Conservation (phyloP, 2,797 vertebrate genomes). For the Poecile montanus region DNA sequence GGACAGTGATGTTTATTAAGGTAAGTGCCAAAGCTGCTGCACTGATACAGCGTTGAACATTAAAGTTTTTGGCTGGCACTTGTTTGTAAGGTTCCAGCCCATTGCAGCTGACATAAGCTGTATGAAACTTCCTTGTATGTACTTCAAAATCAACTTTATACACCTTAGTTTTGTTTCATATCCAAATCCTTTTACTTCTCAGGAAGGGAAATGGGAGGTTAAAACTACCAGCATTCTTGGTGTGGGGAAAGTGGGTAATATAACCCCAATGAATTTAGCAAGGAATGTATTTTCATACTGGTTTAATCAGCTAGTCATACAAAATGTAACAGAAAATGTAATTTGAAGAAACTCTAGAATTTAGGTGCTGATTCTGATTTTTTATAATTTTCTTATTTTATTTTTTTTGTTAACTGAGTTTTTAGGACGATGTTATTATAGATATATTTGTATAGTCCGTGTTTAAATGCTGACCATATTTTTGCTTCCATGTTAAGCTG, state of each 20-base stretch:
- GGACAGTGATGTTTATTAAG: background rate
- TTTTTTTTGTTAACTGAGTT: background rate
- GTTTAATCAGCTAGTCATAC: background rate
- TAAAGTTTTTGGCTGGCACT: background rate
- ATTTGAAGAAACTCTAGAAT: background rate
- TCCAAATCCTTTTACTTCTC: background rate
- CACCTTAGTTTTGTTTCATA: background rate
- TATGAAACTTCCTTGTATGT: background rate
- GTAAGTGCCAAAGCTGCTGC: background rate
- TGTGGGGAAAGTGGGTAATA: background rate
- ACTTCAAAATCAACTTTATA: background rate
- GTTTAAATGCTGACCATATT: constrained; percentile 29
- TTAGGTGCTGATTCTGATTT: background rate
- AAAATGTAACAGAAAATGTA: background rate
- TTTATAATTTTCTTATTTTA: background rate
- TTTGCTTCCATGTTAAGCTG: constrained; percentile 33
- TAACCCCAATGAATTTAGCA: background rate
- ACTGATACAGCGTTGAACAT: background rate
- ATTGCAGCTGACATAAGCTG: background rate
- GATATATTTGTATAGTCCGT: constrained; percentile 3
- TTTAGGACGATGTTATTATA: background rate
- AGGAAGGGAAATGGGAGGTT: background rate
- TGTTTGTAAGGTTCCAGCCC: background rate
- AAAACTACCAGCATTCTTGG: background rate
- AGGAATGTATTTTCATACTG: background rate